Evolutionary conservation across 2,888 invertebrate genomes (phyloP).

Genomic region (Heteromyza rotundicornis): DNA sequence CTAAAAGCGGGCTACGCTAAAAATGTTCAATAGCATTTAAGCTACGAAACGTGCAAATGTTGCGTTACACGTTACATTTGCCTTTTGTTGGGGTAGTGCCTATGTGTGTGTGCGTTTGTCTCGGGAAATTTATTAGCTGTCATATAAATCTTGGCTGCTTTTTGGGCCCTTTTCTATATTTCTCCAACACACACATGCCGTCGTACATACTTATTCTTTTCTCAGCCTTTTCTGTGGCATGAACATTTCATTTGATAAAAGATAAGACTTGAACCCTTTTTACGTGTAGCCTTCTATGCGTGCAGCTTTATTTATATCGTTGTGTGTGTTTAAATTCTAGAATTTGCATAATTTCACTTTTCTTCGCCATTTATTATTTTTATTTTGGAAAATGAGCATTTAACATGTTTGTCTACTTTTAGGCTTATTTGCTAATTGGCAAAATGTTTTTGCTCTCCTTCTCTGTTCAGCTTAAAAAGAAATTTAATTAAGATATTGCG

Average conservation of each 20-base stretch:
- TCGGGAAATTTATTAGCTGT: slow-evolving; percentile 60
- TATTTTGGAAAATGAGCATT: slow-evolving; percentile 42
- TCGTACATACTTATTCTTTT: no score
- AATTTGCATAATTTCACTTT: slow-evolving; percentile 48
- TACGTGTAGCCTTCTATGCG: no score
- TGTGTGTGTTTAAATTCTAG: slow-evolving; percentile 25
- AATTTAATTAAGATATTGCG: no score
- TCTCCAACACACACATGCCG: background rate
- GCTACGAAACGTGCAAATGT: slow-evolving; percentile 4
- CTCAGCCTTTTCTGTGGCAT: no score
- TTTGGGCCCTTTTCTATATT: slow-evolving; percentile 29
- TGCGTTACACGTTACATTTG: background rate
- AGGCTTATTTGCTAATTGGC: slow-evolving; percentile 20
- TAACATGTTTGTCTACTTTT: slow-evolving; percentile 27
- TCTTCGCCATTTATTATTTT: no score
- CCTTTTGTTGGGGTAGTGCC: background rate
- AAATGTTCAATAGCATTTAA: slow-evolving; percentile 4
- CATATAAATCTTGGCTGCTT: slow-evolving; percentile 58
- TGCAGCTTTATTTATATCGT: no score
- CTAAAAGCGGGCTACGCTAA: slow-evolving; percentile 29
- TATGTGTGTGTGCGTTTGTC: slow-evolving; percentile 34
- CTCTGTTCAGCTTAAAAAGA: no score
- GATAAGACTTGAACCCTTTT: no score
- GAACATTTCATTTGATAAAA: no score
- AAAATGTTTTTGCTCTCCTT: background rate